Evolutionary conservation across 1,140 invertebrate species (phyloP).

Genomic region (Helicorthomorpha holstii): DNA sequence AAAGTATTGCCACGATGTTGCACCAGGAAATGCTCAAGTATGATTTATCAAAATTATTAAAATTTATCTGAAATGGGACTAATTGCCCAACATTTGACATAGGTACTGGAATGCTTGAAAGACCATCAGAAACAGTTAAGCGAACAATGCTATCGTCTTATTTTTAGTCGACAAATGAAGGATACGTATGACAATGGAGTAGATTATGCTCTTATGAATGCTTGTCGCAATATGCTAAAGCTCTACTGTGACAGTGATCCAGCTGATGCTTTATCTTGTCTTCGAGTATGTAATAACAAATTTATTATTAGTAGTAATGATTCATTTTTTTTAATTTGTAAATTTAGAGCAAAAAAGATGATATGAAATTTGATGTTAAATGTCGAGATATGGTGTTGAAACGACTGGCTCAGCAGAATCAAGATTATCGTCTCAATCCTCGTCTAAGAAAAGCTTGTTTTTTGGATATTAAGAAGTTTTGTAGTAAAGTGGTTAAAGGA

Average conservation of each 20-base stretch:
- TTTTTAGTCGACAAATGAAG: slow-evolving; percentile 70
- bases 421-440: slow-evolving; percentile 83
- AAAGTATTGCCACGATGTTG: slow-evolving; percentile 47
- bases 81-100: slow-evolving; percentile 10
- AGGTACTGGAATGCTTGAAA: slow-evolving; percentile 77
- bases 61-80: neutral
- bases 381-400: slow-evolving; percentile 72
- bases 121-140: slow-evolving; percentile 46
- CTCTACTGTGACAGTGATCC: slow-evolving; percentile 54
- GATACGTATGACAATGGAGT: slow-evolving; percentile 66
- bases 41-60: slow-evolving; percentile 17
- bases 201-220: slow-evolving; percentile 65
- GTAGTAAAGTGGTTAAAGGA: slow-evolving; percentile 28
- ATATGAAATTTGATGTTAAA: slow-evolving; percentile 59
- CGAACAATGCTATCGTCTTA: slow-evolving; percentile 48
- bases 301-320: slow-evolving; percentile 32
- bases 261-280: slow-evolving; percentile 42
- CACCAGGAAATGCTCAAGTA: slow-evolving; percentile 60
- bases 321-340: neutral
- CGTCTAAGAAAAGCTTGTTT: slow-evolving; percentile 58
- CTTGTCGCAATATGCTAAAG: slow-evolving; percentile 67
- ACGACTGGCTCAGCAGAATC: slow-evolving; percentile 79
- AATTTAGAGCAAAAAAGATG: slow-evolving; percentile 50
- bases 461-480: slow-evolving; percentile 53
- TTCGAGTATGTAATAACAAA: slow-evolving; percentile 19